These are phyloP conservation scores for Puma concolor DNA, from an alignment of 2,113 vertebrate species.

Conservation along the genomic window DNA sequence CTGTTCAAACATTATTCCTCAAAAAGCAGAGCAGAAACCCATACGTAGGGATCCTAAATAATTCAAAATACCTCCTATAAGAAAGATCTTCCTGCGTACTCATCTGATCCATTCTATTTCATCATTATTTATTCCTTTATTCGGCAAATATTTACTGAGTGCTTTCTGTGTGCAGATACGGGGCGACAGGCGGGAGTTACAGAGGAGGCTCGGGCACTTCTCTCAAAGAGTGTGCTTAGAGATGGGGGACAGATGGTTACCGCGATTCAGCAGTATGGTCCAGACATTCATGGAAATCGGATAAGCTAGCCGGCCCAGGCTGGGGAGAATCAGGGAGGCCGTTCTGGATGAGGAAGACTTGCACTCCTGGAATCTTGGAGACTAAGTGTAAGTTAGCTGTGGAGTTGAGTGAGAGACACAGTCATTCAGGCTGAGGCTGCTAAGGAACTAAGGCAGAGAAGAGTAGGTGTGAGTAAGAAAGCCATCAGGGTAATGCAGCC, in stretches of 20 bases:
- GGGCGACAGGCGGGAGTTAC: neutral
- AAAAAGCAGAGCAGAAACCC: neutral
- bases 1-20: neutral
- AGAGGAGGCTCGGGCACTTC: accelerated
- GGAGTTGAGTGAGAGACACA: neutral
- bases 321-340: neutral
- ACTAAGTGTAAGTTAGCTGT: neutral
- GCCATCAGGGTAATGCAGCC: neutral
- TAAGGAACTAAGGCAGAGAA: neutral
- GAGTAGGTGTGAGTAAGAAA: neutral
- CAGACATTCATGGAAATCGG: neutral
- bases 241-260: neutral
- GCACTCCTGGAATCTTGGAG: neutral
- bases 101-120: neutral
- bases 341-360: neutral
- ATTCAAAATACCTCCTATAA: neutral
- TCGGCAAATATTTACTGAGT: neutral
- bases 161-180: neutral
- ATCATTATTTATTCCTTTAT: neutral
- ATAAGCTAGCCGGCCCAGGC: neutral
- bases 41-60: neutral
- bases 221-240: neutral
- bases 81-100: neutral
- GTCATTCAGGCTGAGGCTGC: neutral
- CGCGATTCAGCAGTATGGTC: neutral